phyloP scores from a whole-genome alignment of 2,797 vertebrate species.

The Sebastes nivosus region DNA sequence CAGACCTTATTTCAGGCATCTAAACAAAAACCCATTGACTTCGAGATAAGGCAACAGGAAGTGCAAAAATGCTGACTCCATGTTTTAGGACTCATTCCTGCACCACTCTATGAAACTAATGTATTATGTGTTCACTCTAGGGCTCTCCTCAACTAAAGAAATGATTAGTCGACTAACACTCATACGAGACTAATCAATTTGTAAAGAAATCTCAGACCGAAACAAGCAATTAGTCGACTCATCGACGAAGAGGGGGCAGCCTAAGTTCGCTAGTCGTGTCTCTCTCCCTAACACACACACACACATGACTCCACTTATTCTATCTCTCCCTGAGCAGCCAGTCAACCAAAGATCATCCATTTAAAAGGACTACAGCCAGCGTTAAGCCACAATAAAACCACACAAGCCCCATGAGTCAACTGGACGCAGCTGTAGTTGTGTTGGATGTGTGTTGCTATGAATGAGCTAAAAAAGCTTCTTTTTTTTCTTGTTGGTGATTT shows the following conservation, averaged over 20 bases:
- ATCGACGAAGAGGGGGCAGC: too few relatives aligned
- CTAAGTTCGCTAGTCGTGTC: neutral
- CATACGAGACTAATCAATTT: too few relatives aligned
- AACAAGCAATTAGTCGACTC: too few relatives aligned
- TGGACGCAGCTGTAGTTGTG: neutral
- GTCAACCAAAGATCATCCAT: slow-evolving; percentile 1
- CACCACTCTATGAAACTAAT: neutral
- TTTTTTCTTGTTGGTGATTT: neutral
- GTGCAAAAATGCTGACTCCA: too few relatives aligned
- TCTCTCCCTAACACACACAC: too few relatives aligned
- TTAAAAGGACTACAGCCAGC: neutral
- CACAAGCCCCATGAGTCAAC: neutral
- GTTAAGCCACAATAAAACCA: neutral
- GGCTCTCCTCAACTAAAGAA: too few relatives aligned
- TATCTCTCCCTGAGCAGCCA: neutral
- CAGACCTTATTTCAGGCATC: too few relatives aligned
- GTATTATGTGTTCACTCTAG: neutral
- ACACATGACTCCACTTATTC: neutral
- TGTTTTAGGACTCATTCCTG: too few relatives aligned
- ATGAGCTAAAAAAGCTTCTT: neutral
- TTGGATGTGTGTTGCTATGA: neutral
- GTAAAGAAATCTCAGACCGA: too few relatives aligned
- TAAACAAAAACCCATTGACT: too few relatives aligned
- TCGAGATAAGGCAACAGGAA: rapidly evolving
- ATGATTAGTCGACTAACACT: too few relatives aligned